Evolutionary conservation across 2,888 invertebrate genomes (phyloP).

Genomic region (Pteria penguin): DNA sequence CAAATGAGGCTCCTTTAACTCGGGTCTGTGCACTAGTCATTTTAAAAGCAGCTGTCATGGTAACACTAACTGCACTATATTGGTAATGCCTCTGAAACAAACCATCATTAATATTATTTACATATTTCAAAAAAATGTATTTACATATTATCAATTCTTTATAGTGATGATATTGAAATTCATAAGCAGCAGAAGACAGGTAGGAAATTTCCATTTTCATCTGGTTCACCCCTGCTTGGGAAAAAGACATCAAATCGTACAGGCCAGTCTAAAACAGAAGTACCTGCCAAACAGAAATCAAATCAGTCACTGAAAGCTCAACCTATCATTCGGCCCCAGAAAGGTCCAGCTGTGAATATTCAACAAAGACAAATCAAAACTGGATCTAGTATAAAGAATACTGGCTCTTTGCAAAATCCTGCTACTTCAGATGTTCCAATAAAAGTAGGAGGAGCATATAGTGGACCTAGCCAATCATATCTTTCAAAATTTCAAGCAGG

Average conservation of each 20-base stretch:
- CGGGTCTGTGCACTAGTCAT: no score
- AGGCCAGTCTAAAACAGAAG: neutral
- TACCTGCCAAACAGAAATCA: neutral
- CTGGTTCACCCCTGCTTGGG: conserved; percentile 61
- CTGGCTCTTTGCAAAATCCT: conserved; percentile 21
- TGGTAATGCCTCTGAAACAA: no score
- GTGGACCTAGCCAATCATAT: conserved; percentile 22
- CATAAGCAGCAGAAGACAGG: conserved; percentile 80
- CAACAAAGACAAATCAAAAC: conserved; percentile 42
- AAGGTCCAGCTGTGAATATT: conserved; percentile 44
- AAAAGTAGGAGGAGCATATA: no score
- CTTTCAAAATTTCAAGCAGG: conserved; percentile 18
- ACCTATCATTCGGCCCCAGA: no score
- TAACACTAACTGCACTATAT: no score
- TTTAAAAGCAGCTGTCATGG: no score
- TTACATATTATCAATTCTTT: conserved; percentile 14
- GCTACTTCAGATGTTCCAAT: neutral
- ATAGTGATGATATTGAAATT: conserved; percentile 81
- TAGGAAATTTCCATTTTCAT: conserved; percentile 59
- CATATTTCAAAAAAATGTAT: no score
- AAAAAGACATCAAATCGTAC: conserved; percentile 50
- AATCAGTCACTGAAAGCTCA: neutral
- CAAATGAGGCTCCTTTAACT: no score
- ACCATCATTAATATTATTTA: no score
- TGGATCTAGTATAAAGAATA: neutral